Percentiles rank a stretch among this genome's conserved stretches.
Evolutionary conservation across 2,113 vertebrate genomes (phyloP).

Genomic region (Ornithorhynchus anatinus): DNA sequence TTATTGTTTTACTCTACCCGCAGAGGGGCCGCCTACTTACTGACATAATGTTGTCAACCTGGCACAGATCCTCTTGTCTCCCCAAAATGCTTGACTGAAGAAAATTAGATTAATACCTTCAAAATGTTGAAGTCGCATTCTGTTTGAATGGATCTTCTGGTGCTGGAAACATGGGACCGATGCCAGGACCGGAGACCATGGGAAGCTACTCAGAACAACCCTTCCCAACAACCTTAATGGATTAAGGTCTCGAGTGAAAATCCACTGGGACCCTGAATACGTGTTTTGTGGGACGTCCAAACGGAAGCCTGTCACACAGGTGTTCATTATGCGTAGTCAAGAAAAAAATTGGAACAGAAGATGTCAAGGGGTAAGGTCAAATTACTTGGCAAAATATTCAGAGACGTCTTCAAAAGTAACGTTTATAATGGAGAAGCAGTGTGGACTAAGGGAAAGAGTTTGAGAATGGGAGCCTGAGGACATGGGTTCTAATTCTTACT

Average conservation of each 20-base stretch:
- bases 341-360: too few species aligned
- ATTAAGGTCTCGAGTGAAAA: conserved; percentile 7
- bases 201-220: not conserved
- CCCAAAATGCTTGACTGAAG: conserved; percentile 18
- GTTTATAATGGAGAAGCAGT: too few species aligned
- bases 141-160: conserved; percentile 14
- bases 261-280: too few species aligned
- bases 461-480: too few species aligned
- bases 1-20: not conserved
- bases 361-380: too few species aligned
- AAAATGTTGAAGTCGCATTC: conserved; percentile 13
- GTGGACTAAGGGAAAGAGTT: too few species aligned
- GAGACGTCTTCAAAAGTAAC: too few species aligned
- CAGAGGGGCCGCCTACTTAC: conserved; percentile 1
- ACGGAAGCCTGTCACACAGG: too few species aligned
- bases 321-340: too few species aligned
- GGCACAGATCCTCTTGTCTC: not conserved
- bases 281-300: too few species aligned
- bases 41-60: conserved; percentile 6
- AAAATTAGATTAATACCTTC: conserved; percentile 33
- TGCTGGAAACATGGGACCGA: conserved; percentile 23
- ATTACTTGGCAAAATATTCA: too few species aligned
- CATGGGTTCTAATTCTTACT: too few species aligned
- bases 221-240: not conserved
- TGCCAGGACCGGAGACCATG: not conserved